A percentile compares a stretch with the other conserved stretches of the same genome.
phyloP scores from a whole-genome alignment of 2,888 invertebrate species.

The Gasteruption jaculator region DNA sequence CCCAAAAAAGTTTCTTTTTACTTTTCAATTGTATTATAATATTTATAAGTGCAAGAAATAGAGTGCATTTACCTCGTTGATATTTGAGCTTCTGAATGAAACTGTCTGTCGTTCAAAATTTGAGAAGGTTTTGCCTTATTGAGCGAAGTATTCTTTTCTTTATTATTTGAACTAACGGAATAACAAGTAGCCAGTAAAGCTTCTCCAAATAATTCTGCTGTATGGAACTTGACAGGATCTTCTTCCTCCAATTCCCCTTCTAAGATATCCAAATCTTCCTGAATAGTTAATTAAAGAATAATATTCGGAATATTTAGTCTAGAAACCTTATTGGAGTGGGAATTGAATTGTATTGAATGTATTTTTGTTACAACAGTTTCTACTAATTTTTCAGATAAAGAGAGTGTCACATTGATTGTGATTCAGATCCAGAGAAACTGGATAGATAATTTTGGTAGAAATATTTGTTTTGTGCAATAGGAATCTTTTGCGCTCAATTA shows the following conservation, averaged over 20 bases:
- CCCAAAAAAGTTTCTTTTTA: no score
- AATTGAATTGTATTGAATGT: not conserved
- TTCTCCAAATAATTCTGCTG: slow-evolving; percentile 41
- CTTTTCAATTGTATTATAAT: no score
- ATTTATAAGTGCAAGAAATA: no score
- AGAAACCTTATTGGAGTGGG: no score
- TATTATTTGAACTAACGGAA: slow-evolving; percentile 19
- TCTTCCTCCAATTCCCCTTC: slow-evolving; percentile 43
- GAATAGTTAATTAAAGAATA: slow-evolving; percentile 6
- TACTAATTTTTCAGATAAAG: not conserved
- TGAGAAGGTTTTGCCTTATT: no score
- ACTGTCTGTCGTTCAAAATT: no score
- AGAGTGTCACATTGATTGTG: no score
- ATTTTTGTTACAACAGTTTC: not conserved
- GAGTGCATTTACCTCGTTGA: no score
- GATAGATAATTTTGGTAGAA: no score
- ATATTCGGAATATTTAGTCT: not conserved
- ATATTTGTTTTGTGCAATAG: no score
- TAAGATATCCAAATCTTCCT: slow-evolving; percentile 41
- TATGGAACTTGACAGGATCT: slow-evolving; percentile 38
- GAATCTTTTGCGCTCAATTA: no score
- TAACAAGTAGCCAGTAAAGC: slow-evolving; percentile 37
- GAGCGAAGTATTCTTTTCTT: slow-evolving; percentile 10
- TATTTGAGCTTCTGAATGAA: no score
- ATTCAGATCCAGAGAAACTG: not conserved